Evolutionary conservation across 2,888 invertebrate genomes (phyloP), one percentile per base, ranked within the genome.

Genomic region (Drosophila yooni): DNA sequence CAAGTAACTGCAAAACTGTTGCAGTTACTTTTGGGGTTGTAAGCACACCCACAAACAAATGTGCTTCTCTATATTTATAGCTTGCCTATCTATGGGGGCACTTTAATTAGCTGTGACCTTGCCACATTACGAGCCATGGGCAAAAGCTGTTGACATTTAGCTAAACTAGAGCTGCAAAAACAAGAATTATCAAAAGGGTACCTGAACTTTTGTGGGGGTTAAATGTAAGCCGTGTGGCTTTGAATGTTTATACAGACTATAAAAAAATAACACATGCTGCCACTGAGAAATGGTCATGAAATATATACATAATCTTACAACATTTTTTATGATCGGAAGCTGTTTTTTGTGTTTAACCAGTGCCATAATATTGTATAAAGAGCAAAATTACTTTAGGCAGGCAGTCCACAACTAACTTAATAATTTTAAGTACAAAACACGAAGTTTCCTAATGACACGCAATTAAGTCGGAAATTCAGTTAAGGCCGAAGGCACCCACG

Each of bases 381-480:
- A 13, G 25, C 25, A 11, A 13, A 18, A 33, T 21, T 36, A 60
- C 59, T 57, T 60, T 25, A 31, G 27, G n/a, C 53, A 40, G 18
- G 31, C 50, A 27, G 27, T n/a, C 15, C 29, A 15, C 15, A 40
- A 21, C 40, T 40, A 48, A 75, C 51, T 59, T 51, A 71, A 67
- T 80, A 43, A 65, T 54, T 48, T 65, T 59, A 63, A 60, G 70
- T 36, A 43, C 40, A 46, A 31, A 48, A 31, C 36, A 18, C 18
- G 18, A 58, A 8, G 64, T 75, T 70, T 67, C 61, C 57, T 85
- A 81, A 88, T 79, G 79, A 57, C 82, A 52, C 67, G 65, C 68
- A 89, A 83, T 89, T 88, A 83, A 67, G 61, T 31, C 57, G 46
- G 46, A 82, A 85, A 85, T 89, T 88, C 70, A 88, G 88, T 85